Base-by-base conservation (phyloP, 2,797 vertebrate species). In the Gobionotothen gibberifrons region DNA sequence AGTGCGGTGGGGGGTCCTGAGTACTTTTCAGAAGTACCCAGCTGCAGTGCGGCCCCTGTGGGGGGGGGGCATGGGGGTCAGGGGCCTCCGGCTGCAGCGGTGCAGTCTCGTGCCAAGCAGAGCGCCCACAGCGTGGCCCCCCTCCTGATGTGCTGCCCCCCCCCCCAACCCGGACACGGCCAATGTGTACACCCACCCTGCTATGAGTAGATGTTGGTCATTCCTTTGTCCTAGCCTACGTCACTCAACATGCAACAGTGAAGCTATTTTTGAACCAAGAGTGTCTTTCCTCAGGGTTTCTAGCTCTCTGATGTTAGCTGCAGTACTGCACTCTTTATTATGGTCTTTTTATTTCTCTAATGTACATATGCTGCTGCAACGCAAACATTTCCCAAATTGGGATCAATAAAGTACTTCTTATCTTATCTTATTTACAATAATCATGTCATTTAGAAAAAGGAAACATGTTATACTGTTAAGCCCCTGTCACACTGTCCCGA, bases 61-160 rank as follows among this genome's bases (percentile, higher is more conserved):
- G 91, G 89, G 91, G 89, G 83, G 85, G 87, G 85, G 82, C 88
- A 86, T 42, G 53, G 78, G 89, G 86, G 91, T 93, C 90, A 90
- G 67, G 62, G 69, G 66, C 80, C 77, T 64, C 63, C 72, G 72
- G 81, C 75, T 75, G 57, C 54, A 52, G 71, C 15, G 10, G 77
- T 63, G 57, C 75, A 61, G 59, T 26, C 78, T 76, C 39, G 63
- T 83, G 80, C 84, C 75, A 77, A 76, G 54, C 32, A 29, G 15
- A 12, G 39, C 2, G 69, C 82, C 75, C 0, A 7, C 9, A 69
- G 87, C 54, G 13, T 36, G 5, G 59, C 60, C 83, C 10, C 17
- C 75, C 46, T 49, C 54, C 69, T 80, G 66, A 76, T 54, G 71
- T 55, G 55, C 56, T 69, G 60, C 22, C 22, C 22, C 22, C 22